Evolutionary conservation across 2,797 vertebrate species (phyloP), one percentile per base, ranked within the genome.

Genomic region (Melopsittacus undulatus): DNA sequence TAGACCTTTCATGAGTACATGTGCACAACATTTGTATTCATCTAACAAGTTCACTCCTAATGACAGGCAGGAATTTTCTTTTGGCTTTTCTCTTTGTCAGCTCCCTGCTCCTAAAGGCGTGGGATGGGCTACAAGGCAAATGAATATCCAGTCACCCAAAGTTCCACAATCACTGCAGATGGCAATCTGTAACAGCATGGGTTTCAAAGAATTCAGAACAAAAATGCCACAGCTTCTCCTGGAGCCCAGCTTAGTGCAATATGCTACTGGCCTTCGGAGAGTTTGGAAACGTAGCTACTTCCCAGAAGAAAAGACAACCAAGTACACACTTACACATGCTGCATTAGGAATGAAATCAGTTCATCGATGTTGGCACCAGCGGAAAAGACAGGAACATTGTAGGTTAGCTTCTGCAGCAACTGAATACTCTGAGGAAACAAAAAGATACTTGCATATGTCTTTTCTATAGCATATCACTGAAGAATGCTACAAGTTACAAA

Each of bases 321-420:
- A 94, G 36, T 16, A 48, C 22, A 87, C 32, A 97, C 98, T 99
- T 97, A 99, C 99, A 99, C 97, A 70, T 98, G 99, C 88, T 97
- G 97, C 95, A 99, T 98, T 82, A 99, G 97, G 83, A 99, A 99
- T 20, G 91, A 91, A 93, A 99, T 95, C 87, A 99, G 98, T 83
- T 99, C 98, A n/a, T 98, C 98, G 17, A 99, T 97, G 95, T 98
- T 98, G 94, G 98, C 98, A 87, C 98, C 97, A n/a, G 98, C 97
- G 48, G 98, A 98, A 85, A 98, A 98, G 94, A 98, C 38, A n/a
- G 97, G 98, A 91, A 98, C 92, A 20, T 98, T 99, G 97, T 99
- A 99, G 9, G 99, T 99, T 59, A 99, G 97, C 92, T 97, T 98
- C 98, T 99, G 99, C 48, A 99, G 98, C 86, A 99, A 96, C 87